Evolutionary conservation across 2,797 vertebrate genomes (phyloP).

Genomic region (Poeciliopsis gracilis): DNA sequence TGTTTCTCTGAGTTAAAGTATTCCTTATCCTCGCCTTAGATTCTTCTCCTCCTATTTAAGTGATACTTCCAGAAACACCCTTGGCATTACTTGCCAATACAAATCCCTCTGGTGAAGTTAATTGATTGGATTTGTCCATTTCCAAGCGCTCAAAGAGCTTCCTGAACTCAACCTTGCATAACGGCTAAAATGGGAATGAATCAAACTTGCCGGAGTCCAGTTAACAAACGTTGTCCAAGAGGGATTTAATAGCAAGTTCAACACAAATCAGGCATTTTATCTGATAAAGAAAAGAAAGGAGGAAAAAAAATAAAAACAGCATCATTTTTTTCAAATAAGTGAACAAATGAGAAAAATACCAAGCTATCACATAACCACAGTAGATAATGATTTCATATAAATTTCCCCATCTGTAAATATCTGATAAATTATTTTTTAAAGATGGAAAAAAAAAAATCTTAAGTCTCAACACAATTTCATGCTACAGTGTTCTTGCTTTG

Average conservation of each 20-base stretch:
- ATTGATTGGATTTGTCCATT: constrained; percentile 51
- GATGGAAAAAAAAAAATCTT: constrained; percentile 22
- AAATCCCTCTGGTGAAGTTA: constrained; percentile 55
- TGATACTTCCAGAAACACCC: constrained; percentile 30
- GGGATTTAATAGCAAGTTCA: constrained; percentile 66
- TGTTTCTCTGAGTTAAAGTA: neutral
- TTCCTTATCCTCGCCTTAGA: neutral
- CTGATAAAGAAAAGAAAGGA: constrained; percentile 6
- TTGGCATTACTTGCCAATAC: constrained; percentile 30
- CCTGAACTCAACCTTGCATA: neutral
- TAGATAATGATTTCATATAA: constrained; percentile 14
- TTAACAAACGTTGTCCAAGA: constrained; percentile 37
- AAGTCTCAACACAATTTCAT: constrained; percentile 33
- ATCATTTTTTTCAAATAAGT: constrained; percentile 18
- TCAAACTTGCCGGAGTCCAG: neutral
- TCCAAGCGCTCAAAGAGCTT: constrained; percentile 27
- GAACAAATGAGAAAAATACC: constrained; percentile 28
- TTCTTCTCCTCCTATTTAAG: constrained; percentile 26
- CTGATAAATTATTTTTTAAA: constrained; percentile 14
- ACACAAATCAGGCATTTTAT: constrained; percentile 56
- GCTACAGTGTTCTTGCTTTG: constrained; percentile 56
- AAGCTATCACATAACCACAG: constrained; percentile 28
- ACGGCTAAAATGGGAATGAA: neutral
- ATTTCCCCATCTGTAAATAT: constrained; percentile 12
- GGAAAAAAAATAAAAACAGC: constrained; percentile 31